Percentiles rank a stretch among this genome's conserved stretches.
Evolutionary conservation across 2,888 invertebrate genomes (phyloP).

Genomic region (Erannis defoliaria): DNA sequence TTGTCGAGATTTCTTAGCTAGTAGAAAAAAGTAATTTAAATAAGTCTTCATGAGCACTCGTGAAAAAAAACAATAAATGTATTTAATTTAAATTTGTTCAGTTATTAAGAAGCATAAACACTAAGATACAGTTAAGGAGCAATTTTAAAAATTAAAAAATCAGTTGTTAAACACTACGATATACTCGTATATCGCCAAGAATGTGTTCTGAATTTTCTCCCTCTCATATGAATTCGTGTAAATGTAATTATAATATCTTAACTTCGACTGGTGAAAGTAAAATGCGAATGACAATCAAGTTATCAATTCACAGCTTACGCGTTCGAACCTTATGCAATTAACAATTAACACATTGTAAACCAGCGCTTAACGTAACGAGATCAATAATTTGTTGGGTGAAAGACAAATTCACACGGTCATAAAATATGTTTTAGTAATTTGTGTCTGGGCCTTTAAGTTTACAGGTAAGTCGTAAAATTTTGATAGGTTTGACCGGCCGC

Average conservation of each 20-base stretch:
- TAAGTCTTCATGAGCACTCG: too few species aligned
- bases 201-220: too few species aligned
- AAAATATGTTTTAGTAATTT: background rate
- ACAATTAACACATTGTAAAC: background rate
- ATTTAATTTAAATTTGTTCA: too few species aligned
- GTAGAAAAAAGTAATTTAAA: too few species aligned
- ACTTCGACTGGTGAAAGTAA: background rate
- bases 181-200: too few species aligned
- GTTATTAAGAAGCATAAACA: too few species aligned
- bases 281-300: background rate
- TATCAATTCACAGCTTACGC: background rate
- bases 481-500: background rate
- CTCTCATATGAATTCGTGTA: too few species aligned
- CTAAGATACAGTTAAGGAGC: too few species aligned
- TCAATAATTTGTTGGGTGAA: background rate
- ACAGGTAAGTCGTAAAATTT: background rate
- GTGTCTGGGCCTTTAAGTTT: background rate
- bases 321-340: background rate
- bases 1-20: too few species aligned
- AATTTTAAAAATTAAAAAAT: too few species aligned
- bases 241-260: background rate
- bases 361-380: background rate
- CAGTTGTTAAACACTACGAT: too few species aligned
- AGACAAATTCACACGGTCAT: constrained; percentile 4
- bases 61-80: too few species aligned